phyloP scores from a whole-genome alignment of 2,113 vertebrate species.

The Neomonachus schauinslandi region DNA sequence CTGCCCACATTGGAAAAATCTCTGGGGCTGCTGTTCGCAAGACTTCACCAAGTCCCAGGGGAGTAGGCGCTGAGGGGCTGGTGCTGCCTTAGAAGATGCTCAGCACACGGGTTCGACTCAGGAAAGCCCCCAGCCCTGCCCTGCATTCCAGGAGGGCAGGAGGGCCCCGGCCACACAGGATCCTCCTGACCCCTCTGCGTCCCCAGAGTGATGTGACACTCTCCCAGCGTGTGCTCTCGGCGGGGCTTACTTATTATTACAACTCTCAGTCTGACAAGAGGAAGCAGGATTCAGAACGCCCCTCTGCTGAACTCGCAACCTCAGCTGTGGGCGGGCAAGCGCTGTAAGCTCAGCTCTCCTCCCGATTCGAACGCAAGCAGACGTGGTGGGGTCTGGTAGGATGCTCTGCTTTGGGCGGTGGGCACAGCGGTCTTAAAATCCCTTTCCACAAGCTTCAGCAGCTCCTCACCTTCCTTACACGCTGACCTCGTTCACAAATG shows the following conservation, averaged over 20 bases:
- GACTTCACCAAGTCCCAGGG: background rate
- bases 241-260: fast-evolving
- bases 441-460: fast-evolving
- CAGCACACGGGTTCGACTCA: fast-evolving
- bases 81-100: background rate
- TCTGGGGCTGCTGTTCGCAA: background rate
- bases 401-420: background rate
- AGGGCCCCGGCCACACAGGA: background rate
- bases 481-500: background rate
- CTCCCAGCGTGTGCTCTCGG: background rate
- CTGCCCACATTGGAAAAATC: background rate
- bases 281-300: background rate
- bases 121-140: background rate
- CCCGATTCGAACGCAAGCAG: too few relatives aligned
- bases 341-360: background rate
- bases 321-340: background rate
- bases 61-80: background rate
- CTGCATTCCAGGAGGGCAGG: background rate
- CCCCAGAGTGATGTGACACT: background rate
- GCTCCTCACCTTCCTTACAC: background rate
- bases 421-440: background rate
- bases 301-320: background rate
- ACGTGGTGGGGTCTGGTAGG: background rate
- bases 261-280: too few relatives aligned
- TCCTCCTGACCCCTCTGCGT: background rate